phyloP scores from a whole-genome alignment of 1,140 invertebrate genomes.

The Orchestia grillus region DNA sequence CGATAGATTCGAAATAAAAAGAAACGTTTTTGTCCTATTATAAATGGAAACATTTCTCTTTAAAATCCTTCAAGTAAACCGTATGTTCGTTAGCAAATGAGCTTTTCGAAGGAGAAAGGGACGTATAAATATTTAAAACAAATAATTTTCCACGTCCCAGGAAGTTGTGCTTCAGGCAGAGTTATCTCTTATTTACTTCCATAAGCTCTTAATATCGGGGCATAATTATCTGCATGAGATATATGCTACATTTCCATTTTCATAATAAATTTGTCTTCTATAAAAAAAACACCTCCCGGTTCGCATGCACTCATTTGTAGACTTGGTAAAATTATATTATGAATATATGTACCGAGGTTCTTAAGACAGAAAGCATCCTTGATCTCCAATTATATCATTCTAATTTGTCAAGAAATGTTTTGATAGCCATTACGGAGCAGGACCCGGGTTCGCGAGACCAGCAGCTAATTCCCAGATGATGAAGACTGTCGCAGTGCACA shows the following conservation, averaged over 20 bases:
- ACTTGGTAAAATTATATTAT: neutral
- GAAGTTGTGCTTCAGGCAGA: neutral
- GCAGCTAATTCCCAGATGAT: neutral
- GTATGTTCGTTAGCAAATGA: neutral
- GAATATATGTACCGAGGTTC: neutral
- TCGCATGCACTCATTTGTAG: neutral
- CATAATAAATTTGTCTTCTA: neutral
- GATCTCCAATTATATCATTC: neutral
- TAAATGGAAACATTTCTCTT: too few species aligned
- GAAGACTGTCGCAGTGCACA: neutral
- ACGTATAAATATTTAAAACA: neutral
- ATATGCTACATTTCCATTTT: neutral
- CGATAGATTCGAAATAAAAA: neutral
- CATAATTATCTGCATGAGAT: neutral
- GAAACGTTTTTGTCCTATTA: neutral
- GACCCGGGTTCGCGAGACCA: neutral
- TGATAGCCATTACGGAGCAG: neutral
- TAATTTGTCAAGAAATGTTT: slow-evolving; percentile 46
- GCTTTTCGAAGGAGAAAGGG: neutral
- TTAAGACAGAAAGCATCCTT: neutral
- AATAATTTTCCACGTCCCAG: neutral
- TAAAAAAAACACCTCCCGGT: neutral
- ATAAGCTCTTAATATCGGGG: neutral
- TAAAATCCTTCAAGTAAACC: too few species aligned
- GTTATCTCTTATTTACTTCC: neutral